phyloP scores from a whole-genome alignment of 2,797 vertebrate genomes.

The Alosa sapidissima region DNA sequence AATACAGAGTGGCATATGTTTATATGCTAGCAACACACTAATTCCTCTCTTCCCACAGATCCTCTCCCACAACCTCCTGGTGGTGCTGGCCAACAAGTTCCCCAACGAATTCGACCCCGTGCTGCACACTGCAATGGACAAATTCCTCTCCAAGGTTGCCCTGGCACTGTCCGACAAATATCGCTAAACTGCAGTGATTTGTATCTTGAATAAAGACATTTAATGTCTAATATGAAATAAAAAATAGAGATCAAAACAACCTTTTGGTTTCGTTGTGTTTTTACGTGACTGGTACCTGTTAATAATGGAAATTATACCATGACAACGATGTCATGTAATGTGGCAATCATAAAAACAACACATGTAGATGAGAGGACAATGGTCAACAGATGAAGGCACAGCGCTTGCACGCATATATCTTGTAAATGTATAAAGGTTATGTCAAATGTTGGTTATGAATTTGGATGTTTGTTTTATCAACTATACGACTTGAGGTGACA shows the following conservation, averaged over 20 bases:
- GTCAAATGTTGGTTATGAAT: too few species aligned
- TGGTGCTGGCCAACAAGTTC: conserved; percentile 65
- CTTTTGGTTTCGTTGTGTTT: neutral
- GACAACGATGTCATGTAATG: neutral
- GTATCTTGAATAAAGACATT: conserved; percentile 13
- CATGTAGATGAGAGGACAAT: too few species aligned
- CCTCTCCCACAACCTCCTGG: conserved; percentile 72
- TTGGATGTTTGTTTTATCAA: too few species aligned
- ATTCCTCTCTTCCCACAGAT: conserved; percentile 58
- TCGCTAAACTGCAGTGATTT: conserved; percentile 59
- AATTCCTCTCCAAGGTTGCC: conserved; percentile 66
- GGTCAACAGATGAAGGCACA: too few species aligned
- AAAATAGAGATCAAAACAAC: neutral
- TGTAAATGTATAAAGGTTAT: too few species aligned
- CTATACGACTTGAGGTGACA: too few species aligned
- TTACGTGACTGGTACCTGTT: neutral
- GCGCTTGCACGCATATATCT: too few species aligned
- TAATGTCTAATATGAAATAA: neutral
- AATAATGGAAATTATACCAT: neutral
- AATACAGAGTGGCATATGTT: too few species aligned
- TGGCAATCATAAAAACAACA: neutral
- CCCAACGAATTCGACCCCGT: conserved; percentile 59
- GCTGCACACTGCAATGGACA: conserved; percentile 72
- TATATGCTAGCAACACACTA: too few species aligned
- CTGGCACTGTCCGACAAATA: conserved; percentile 75